A percentile compares a stretch with the other conserved stretches of the same genome.
Evolutionary conservation across 2,888 invertebrate genomes (phyloP).

Genomic region (Pomacea canaliculata): DNA sequence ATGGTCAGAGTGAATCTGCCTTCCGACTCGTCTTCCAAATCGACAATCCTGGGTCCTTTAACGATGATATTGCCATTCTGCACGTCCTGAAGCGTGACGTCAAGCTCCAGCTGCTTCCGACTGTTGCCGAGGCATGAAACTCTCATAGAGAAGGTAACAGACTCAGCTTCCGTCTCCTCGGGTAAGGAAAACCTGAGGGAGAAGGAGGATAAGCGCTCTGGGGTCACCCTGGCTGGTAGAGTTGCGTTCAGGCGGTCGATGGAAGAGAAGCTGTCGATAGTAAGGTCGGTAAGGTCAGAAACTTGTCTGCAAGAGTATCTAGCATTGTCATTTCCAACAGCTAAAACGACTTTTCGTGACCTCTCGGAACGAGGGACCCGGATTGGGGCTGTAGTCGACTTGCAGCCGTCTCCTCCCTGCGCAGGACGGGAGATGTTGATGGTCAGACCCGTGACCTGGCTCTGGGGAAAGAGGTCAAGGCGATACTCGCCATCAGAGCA

Average conservation of each 20-base stretch:
- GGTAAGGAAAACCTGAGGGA: slow-evolving; percentile 5
- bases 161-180: not conserved
- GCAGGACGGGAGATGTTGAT: not conserved
- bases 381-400: not conserved
- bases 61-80: not conserved
- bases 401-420: not conserved
- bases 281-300: not conserved
- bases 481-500: slow-evolving; percentile 11
- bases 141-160: not conserved
- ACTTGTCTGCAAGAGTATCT: not conserved
- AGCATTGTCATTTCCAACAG: not conserved
- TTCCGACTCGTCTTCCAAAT: not conserved
- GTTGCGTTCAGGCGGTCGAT: not conserved
- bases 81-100: slow-evolving; percentile 2
- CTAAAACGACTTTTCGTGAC: not conserved
- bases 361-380: not conserved
- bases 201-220: not conserved
- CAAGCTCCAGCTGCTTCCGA: not conserved
- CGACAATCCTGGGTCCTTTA: not conserved
- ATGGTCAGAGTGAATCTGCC: not conserved
- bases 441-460: too few relatives aligned
- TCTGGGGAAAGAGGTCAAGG: slow-evolving; percentile 1
- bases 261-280: slow-evolving; percentile 3
- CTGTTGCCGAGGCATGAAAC: not conserved
- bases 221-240: slow-evolving; percentile 3